phyloP scores from a whole-genome alignment of 1,140 invertebrate species.

The Zaprionus camerounensis region DNA sequence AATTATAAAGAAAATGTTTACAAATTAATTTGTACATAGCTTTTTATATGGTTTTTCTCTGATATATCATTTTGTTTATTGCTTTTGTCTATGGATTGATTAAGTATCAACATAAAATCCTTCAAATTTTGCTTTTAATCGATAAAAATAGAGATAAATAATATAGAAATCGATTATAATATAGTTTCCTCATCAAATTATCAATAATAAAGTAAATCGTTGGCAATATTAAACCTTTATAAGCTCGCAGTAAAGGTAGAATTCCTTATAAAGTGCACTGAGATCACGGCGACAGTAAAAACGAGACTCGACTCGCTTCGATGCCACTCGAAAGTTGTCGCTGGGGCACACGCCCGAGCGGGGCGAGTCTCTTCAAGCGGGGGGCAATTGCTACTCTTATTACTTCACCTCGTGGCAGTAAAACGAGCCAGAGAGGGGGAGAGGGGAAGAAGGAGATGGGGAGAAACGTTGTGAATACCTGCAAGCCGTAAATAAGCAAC shows the following conservation, averaged over 20 bases:
- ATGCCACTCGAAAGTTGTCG: conserved; percentile 6
- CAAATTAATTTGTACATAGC: no score
- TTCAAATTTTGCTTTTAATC: no score
- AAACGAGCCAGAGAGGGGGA: background rate
- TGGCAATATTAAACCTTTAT: background rate
- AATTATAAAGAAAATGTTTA: no score
- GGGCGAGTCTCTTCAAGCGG: background rate
- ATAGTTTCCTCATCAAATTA: no score
- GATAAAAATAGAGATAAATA: no score
- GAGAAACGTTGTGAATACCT: conserved; percentile 64
- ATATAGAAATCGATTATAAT: no score
- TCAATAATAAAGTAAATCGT: no score
- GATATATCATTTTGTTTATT: no score
- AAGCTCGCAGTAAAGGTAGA: background rate
- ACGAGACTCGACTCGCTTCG: conserved; percentile 1
- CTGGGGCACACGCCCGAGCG: background rate
- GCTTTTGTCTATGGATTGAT: no score
- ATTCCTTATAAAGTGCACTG: background rate
- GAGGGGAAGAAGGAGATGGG: conserved; percentile 6
- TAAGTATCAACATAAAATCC: no score
- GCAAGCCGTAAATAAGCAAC: conserved; percentile 79
- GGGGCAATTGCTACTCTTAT: conserved; percentile 70
- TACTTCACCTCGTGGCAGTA: conserved; percentile 72
- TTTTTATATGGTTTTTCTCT: no score
- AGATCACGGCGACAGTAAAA: background rate